Conservation (phyloP, 2,113 vertebrate genomes). For the Oncorhynchus clarkii region DNA sequence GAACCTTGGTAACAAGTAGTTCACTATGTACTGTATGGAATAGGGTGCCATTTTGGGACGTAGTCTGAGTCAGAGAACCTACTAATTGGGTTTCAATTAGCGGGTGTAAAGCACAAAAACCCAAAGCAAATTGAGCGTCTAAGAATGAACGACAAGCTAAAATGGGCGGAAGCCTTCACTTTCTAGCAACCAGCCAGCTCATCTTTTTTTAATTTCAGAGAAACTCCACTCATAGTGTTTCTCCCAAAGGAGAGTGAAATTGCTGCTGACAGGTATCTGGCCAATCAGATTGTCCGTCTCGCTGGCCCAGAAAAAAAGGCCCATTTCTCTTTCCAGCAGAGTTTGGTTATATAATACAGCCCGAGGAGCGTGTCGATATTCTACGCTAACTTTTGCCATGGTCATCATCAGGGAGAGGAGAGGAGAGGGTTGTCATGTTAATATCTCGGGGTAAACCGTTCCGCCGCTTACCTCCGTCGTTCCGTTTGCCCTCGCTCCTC, state of each 20-base stretch:
- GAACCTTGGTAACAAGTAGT: not conserved
- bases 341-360: constrained; percentile 13
- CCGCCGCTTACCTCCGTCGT: constrained; percentile 1
- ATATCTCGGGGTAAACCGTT: not conserved
- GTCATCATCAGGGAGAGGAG: not conserved
- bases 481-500: constrained; percentile 5
- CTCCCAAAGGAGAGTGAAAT: constrained; percentile 23
- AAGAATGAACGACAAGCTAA: constrained; percentile 33
- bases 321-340: constrained; percentile 9
- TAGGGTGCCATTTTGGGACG: too few species aligned
- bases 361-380: not conserved
- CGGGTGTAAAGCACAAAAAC: constrained; percentile 21
- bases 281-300: constrained; percentile 30
- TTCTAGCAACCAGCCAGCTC: not conserved
- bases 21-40: too few species aligned
- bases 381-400: constrained; percentile 16
- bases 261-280: constrained; percentile 37
- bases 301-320: constrained; percentile 12
- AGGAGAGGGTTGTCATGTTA: not conserved
- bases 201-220: not conserved
- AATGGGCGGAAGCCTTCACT: not conserved
- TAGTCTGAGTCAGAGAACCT: not conserved
- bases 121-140: constrained; percentile 11
- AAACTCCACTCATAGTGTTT: constrained; percentile 16
- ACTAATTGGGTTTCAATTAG: constrained; percentile 46